Evolutionary conservation across 2,797 vertebrate genomes (phyloP), one percentile per base, ranked within the genome.

Genomic region (Gorsachius magnificus): DNA sequence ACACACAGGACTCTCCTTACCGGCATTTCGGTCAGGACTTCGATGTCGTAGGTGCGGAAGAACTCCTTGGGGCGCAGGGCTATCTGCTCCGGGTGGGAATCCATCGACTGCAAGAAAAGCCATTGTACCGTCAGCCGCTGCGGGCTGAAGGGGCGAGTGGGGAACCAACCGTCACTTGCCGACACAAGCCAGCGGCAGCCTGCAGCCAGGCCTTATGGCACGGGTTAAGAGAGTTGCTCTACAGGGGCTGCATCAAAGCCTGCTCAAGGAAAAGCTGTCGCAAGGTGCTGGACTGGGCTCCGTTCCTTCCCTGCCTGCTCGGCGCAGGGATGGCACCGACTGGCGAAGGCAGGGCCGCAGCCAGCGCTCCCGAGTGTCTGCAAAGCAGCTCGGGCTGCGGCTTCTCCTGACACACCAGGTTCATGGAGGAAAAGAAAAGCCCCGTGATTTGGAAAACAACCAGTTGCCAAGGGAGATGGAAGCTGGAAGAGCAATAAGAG

Each of bases 21-120:
- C 98, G 99, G 99, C 95, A 98, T 99, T 94, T 99, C 99, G 1
- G 98, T 99, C 95, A 99, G 98, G 90, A 99, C 97, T 95, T 99
- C 99, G 3, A 99, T 99, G 98, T 99, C 99, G 0, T 99, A 99
- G 17, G 97, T 98, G 90, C 99, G 98, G 76, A 99, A 99, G 97
- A 99, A 99, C 57, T 99, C 99, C 87, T 98, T 97, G 29, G 99
- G 98, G 50, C 99, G 99, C 83, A 99, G 92, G 53, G 98, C 97
- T 5, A 99, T 98, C 97, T 99, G 99, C 92, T 99, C 99, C 0
- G 99, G 98, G 70, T 99, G 99, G 96, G 98, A 98, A 35, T 99
- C 99, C 98, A 99, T 98, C 4, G 99, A 99, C 99, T 99, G 97
- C 80, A 91, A 95, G 88, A 91, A 19, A 79, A 82, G 19, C 4